A percentile compares a stretch with the other conserved stretches of the same genome.
These are phyloP conservation scores for Aphelinus atriplicis DNA, from an alignment of 1,140 invertebrate species.

Conservation along the genomic window DNA sequence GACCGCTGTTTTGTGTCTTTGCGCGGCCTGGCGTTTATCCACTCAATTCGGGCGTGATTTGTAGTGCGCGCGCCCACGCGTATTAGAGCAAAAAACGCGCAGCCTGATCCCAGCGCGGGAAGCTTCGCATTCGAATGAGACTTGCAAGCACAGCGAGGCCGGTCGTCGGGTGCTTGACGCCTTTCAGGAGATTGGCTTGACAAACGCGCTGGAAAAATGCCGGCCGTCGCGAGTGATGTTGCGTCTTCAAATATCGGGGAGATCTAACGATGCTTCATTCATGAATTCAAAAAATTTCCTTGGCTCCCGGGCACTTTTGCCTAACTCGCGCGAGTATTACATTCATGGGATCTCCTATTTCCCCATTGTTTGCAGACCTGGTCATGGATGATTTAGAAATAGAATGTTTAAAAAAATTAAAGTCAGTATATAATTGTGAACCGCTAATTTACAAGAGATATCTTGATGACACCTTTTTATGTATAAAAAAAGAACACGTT, in stretches of 20 bases:
- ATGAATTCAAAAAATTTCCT: conserved; percentile 25
- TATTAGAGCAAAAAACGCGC: not conserved
- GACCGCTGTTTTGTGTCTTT: too few species aligned
- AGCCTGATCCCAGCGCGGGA: not conserved
- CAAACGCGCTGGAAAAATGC: not conserved
- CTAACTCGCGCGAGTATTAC: too few species aligned
- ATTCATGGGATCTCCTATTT: too few species aligned
- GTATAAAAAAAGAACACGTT: too few species aligned
- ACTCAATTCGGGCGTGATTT: too few species aligned
- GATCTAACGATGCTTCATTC: conserved; percentile 22
- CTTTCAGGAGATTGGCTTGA: conserved; percentile 35
- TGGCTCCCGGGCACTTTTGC: conserved; percentile 7
- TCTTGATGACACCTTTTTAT: too few species aligned
- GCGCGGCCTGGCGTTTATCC: too few species aligned
- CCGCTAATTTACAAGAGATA: too few species aligned
- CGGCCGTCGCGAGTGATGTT: not conserved
- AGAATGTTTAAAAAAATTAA: too few species aligned
- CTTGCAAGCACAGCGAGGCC: conserved; percentile 1
- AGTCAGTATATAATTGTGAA: too few species aligned
- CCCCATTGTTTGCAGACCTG: too few species aligned
- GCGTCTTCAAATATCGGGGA: conserved; percentile 24
- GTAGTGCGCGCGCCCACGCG: not conserved
- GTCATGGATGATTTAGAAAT: too few species aligned
- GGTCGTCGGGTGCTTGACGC: not conserved
- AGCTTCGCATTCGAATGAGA: conserved; percentile 25